phyloP scores from a whole-genome alignment of 92 coral and sea anemone species.

The Phymanthus crucifer region DNA sequence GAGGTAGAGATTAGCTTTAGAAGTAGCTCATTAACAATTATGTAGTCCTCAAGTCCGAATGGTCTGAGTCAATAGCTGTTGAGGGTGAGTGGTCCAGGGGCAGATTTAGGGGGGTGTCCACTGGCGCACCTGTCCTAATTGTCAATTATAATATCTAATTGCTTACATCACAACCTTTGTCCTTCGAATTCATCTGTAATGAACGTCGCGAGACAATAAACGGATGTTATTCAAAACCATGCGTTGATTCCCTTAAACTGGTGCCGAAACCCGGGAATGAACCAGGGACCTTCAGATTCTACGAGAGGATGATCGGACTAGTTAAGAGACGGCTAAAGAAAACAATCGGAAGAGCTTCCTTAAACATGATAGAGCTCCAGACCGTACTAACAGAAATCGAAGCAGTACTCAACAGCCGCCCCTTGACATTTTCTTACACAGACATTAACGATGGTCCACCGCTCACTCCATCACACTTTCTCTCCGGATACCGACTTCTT shows the following conservation, averaged over 20 bases:
- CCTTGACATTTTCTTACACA: conserved; percentile 17
- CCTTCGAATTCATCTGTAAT: no score
- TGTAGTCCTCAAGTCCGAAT: no score
- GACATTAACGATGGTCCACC: conserved; percentile 31
- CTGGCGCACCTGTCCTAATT: no score
- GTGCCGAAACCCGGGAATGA: conserved; percentile 7
- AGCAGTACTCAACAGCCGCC: conserved; percentile 34
- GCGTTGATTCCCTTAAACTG: conserved; percentile 5
- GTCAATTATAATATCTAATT: no score
- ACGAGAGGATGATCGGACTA: conserved; percentile 26
- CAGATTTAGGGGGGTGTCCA: no score
- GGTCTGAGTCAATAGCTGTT: no score
- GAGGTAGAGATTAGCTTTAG: no score
- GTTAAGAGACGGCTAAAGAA: conserved; percentile 34
- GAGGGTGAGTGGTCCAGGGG: no score
- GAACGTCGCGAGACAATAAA: no score
- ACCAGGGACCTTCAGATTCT: conserved; percentile 23
- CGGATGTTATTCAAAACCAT: no score
- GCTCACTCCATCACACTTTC: conserved; percentile 31
- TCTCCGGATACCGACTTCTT: conserved; percentile 29
- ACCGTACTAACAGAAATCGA: conserved; percentile 19
- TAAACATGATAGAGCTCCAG: conserved; percentile 12
- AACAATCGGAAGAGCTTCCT: conserved; percentile 23
- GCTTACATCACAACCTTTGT: no score
- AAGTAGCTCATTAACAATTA: no score